Evolutionary conservation across 1,140 invertebrate species (phyloP).

Genomic region (Metopolophium dirhodum): DNA sequence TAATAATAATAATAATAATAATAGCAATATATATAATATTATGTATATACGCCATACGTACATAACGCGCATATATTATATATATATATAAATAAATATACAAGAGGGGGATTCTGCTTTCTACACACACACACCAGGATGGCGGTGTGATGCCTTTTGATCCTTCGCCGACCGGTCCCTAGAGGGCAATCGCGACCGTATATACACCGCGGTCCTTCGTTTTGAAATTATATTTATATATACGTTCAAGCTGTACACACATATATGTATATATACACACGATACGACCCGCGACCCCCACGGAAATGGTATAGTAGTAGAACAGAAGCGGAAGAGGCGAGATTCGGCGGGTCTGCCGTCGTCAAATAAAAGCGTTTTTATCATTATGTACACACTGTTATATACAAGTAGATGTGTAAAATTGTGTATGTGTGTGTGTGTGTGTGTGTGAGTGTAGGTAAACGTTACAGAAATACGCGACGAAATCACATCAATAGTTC

Average conservation of each 20-base stretch:
- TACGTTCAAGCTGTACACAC: neutral
- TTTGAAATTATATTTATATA: neutral
- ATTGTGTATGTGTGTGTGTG: too few species aligned
- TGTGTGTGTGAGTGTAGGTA: too few species aligned
- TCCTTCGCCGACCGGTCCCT: neutral
- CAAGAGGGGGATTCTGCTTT: neutral
- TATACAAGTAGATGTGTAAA: neutral
- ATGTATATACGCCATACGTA: neutral
- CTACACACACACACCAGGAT: neutral
- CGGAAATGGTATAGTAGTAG: neutral
- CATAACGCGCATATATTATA: neutral
- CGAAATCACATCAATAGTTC: neutral
- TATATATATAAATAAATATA: neutral
- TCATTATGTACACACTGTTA: too few species aligned
- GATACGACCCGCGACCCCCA: neutral
- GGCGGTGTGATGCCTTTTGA: constrained; percentile 1
- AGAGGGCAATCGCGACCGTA: neutral
- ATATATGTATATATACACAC: neutral
- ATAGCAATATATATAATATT: neutral
- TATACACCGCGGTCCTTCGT: neutral
- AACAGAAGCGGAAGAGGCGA: neutral
- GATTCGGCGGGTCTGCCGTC: neutral
- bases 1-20: neutral
- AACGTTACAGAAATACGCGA: neutral
- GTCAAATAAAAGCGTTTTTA: neutral